Evolutionary conservation across 2,113 vertebrate species (phyloP).

Genomic region (Apaloderma vittatum): DNA sequence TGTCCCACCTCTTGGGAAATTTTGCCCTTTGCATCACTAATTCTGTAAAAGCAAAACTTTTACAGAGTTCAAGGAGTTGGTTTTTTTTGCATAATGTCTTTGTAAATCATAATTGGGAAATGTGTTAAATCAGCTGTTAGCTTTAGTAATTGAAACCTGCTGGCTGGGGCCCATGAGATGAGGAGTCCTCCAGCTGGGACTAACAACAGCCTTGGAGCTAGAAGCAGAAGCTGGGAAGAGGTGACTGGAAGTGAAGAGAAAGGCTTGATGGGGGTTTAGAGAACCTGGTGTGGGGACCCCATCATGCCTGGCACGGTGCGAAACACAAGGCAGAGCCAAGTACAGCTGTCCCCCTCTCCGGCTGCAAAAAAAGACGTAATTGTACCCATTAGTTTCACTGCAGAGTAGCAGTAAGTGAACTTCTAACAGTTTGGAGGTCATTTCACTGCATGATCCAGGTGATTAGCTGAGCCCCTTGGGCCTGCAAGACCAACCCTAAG

Average conservation of each 20-base stretch:
- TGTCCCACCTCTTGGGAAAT: background rate
- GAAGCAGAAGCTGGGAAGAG: background rate
- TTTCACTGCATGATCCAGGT: background rate
- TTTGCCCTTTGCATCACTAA: background rate
- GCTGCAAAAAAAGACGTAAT: background rate
- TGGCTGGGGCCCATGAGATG: background rate
- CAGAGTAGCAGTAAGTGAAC: background rate
- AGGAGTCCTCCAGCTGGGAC: background rate
- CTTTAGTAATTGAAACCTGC: background rate
- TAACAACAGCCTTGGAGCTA: background rate
- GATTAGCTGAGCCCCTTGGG: background rate
- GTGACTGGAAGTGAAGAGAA: background rate
- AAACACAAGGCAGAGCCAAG: background rate
- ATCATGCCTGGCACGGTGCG: rapidly evolving
- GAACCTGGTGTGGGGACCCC: rapidly evolving
- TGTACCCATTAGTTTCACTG: rapidly evolving
- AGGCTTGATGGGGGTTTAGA: background rate
- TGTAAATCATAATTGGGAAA: slow-evolving; percentile 55
- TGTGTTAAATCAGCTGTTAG: slow-evolving; percentile 3
- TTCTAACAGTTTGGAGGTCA: background rate
- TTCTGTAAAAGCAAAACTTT: slow-evolving; percentile 25
- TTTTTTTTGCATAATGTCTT: background rate
- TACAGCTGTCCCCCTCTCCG: background rate
- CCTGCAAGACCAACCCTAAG: background rate
- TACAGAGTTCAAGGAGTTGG: background rate